phyloP scores from a whole-genome alignment of 2,113 vertebrate species.

The Nesogale talazaci region DNA sequence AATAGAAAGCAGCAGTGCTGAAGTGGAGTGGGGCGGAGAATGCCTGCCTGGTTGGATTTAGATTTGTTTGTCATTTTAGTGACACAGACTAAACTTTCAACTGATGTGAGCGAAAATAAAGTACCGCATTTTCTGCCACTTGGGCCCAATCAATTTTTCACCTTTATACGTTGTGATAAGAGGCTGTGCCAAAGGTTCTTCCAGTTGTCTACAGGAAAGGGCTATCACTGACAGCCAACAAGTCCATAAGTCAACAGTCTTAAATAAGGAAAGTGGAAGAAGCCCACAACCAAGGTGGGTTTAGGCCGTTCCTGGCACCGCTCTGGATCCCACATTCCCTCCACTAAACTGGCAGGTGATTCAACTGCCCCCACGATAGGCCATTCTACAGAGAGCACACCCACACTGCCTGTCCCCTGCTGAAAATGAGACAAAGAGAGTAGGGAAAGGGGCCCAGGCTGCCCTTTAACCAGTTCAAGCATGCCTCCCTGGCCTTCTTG shows the following conservation, averaged over 20 bases:
- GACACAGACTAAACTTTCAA: constrained; percentile 49
- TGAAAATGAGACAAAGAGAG: constrained; percentile 8
- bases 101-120: constrained; percentile 38
- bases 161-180: constrained; percentile 68
- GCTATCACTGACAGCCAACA: neutral
- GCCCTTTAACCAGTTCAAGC: constrained; percentile 48
- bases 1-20: neutral
- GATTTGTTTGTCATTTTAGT: constrained; percentile 16
- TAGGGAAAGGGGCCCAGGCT: neutral
- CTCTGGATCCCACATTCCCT: neutral
- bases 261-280: constrained; percentile 19
- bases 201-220: neutral
- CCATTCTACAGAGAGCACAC: neutral
- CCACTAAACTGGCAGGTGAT: neutral
- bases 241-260: neutral
- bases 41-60: neutral
- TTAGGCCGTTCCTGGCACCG: neutral
- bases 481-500: constrained; percentile 13
- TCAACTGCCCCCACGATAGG: neutral
- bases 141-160: constrained; percentile 7
- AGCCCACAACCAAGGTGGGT: neutral
- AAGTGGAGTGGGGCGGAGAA: neutral
- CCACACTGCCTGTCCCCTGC: neutral
- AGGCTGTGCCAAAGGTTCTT: constrained; percentile 49
- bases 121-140: constrained; percentile 17